Evolutionary conservation across 2,113 vertebrate species (phyloP), one percentile per base, ranked within the genome.

Genomic region (Cairina moschata): DNA sequence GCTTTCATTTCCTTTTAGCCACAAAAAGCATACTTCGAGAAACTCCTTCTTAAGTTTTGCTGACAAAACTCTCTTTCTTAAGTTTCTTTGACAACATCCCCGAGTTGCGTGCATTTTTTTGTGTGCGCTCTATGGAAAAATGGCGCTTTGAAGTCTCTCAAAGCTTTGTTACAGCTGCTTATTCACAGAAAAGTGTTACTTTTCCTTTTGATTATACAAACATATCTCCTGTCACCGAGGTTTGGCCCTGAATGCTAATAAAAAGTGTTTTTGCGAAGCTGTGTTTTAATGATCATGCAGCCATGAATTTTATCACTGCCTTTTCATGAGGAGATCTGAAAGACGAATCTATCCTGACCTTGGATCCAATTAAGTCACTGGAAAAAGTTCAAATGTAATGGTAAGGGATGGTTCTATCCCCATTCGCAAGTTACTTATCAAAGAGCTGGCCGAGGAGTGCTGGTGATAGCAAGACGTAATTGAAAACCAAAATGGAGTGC

Each of bases 81-180:
- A 17, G n/a, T 48, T 55, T 55, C 63, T n/a, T 46, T 28, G 66
- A 42, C 50, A 22, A 5, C 40, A 14, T 26, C 58, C 48, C 48
- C 1, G 2, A 56, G 21, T 42, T 4, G 28, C 63, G 20, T 0
- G 11, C 32, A 1, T 71, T 58, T 14, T 52, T 52, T 52, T 52
- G 12, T 52, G 23, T 13, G 40, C 3, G n/a, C 40, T 25, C 56
- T 7, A 8, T 13, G 29, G 55, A 69, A 76, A 69, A 69, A 0
- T 9, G 59, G 66, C 31, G 5, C 50, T 91, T 84, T 58, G 66
- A 84, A 78, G 66, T 32, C 28, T 52, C 46, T 63, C 58, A 23
- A 26, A 66, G 74, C 36, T 72, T 79, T 38, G 74, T 23, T 42
- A 32, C 31, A 16, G 16, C 36, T 42, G 23, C 36, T 52, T 59